Evolutionary conservation across 2,113 vertebrate species (phyloP).

Genomic region (Physeter macrocephalus): DNA sequence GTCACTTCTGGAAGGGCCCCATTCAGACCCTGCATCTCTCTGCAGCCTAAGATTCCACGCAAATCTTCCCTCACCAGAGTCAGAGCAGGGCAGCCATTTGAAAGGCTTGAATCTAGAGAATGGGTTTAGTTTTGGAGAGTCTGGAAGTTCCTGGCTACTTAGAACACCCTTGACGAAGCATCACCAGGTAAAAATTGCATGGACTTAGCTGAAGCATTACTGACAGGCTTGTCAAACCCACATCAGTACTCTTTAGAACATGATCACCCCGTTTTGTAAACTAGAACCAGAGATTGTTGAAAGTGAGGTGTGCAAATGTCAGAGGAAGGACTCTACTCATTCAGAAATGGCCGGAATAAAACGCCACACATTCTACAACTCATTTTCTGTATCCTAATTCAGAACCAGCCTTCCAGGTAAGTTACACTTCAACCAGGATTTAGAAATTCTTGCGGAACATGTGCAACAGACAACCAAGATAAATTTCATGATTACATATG

Average conservation of each 20-base stretch:
- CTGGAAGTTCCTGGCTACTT: background rate
- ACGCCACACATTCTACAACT: background rate
- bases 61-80: background rate
- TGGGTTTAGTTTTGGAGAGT: background rate
- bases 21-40: background rate
- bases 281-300: background rate
- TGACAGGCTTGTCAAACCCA: background rate
- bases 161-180: background rate
- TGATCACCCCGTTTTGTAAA: accelerated
- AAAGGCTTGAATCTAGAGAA: background rate
- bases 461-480: background rate
- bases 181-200: background rate
- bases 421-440: background rate
- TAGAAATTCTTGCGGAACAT: background rate
- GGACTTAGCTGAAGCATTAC: background rate
- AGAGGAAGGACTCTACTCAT: background rate
- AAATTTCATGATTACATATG: background rate
- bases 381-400: background rate
- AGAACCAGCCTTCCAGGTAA: background rate
- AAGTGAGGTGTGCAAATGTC: background rate
- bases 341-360: background rate
- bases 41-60: background rate
- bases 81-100: background rate
- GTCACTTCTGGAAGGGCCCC: background rate
- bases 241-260: background rate